Conservation (phyloP, 2,888 invertebrate species). For the Epinotia nisella region DNA sequence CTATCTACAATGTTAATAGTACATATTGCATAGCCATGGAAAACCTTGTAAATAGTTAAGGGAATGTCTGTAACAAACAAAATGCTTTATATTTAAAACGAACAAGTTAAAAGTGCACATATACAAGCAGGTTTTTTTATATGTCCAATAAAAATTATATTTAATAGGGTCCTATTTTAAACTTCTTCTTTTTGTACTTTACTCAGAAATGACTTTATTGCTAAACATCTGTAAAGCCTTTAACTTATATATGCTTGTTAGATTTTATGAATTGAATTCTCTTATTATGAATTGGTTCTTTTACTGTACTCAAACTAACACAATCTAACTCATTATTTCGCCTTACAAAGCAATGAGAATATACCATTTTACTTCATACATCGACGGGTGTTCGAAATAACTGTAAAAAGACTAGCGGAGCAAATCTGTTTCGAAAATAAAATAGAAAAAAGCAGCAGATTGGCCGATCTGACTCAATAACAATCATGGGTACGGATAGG, state of each 20-base stretch:
- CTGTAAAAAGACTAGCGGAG: constrained; percentile 39
- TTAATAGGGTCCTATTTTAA: neutral
- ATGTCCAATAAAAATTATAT: neutral
- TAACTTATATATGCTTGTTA: neutral
- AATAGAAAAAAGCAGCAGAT: constrained; percentile 51
- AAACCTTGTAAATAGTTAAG: too few species aligned
- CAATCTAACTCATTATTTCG: too few species aligned
- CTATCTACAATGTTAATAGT: too few species aligned
- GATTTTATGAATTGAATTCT: neutral
- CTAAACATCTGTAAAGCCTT: neutral
- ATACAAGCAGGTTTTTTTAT: neutral
- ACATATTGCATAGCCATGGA: too few species aligned
- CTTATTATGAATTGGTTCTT: too few species aligned
- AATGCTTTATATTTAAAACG: neutral
- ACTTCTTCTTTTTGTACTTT: too few species aligned
- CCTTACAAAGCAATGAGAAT: neutral
- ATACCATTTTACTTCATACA: constrained; percentile 21
- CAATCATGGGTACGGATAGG: constrained; percentile 64
- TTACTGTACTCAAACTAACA: too few species aligned
- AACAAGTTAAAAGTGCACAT: neutral
- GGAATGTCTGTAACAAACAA: neutral
- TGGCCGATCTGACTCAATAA: constrained; percentile 62
- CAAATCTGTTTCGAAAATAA: constrained; percentile 45
- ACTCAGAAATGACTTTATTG: neutral
- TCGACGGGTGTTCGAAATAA: constrained; percentile 33